Evolutionary conservation across 2,113 vertebrate genomes (phyloP).

Genomic region (Paramisgurnus dabryanus): DNA sequence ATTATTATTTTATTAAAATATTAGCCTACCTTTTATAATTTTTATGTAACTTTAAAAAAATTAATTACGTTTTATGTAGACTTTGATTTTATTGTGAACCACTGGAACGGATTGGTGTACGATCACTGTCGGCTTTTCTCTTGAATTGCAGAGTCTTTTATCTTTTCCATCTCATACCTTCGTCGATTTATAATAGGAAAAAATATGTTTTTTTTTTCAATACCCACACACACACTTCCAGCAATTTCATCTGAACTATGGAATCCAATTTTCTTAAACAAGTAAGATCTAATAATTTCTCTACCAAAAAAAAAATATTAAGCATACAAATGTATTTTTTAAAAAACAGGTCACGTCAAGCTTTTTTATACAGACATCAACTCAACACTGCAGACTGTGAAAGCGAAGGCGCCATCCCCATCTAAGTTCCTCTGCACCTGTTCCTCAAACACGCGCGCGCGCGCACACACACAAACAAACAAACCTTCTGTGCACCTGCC

Average conservation of each 20-base stretch:
- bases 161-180: neutral
- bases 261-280: neutral
- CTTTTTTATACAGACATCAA: conserved; percentile 5
- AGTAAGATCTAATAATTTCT: neutral
- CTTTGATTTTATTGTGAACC: neutral
- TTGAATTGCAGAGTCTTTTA: neutral
- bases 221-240: neutral
- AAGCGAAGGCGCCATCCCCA: neutral
- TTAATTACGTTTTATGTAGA: neutral
- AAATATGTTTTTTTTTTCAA: neutral
- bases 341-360: neutral
- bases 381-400: neutral
- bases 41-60: no score
- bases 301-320: neutral
- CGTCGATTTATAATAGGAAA: neutral
- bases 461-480: neutral
- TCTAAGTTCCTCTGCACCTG: conserved; percentile 34
- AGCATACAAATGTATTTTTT: neutral
- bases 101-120: neutral
- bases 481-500: conserved; percentile 51
- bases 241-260: neutral
- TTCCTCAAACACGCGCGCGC: neutral
- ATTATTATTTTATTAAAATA: no score
- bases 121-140: neutral
- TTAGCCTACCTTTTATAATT: no score